Evolutionary conservation across 2,888 invertebrate species (phyloP), one percentile per base, ranked within the genome.

Genomic region (Crematogaster levior): DNA sequence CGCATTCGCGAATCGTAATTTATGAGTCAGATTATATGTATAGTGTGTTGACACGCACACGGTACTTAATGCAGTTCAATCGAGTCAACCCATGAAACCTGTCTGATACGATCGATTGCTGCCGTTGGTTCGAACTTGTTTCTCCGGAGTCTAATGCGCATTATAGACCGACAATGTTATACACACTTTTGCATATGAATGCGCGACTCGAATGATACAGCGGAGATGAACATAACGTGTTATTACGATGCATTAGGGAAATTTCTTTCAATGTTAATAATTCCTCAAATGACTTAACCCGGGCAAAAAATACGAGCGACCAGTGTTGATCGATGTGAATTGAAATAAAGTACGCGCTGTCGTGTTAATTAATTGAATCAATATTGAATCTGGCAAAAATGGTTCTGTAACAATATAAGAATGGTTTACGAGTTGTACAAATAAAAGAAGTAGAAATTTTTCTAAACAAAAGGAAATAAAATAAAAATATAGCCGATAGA

Each of bases 21-120:
- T 72, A 43, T 66, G 65, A 63, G 43, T 63, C 80, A 81, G 74
- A 70, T 80, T 85, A 84, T 83, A 65, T 5, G 1, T 63, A 82
- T 77, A 83, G 48, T 65, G 61, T 86, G 86, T 89, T 83, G 89
- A 89, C 88, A 84, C 48, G 34, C 46, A 48, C 73, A 61, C 79
- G 75, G 60, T 66, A 82, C 81, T 89, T 88, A 84, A 89, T 86
- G 86, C 66, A 81, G 88, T 86, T 88, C 85, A 84, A 88, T 88
- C 88, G 84, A 89, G 84, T 84, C 81, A 75, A 63, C 75, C 72
- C 75, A 84, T 72, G 63, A 73, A 61, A 80, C 84, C 60, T 66
- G 75, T 65, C 56, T 72, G 84, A 82, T 89, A 88, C 79, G 73
- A 84, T 88, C 88, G 84, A 89, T 87, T 72, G 66, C 40, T 37